Evolutionary conservation across 1,140 invertebrate genomes (phyloP).

Genomic region (Macrobrachium rosenbergii): DNA sequence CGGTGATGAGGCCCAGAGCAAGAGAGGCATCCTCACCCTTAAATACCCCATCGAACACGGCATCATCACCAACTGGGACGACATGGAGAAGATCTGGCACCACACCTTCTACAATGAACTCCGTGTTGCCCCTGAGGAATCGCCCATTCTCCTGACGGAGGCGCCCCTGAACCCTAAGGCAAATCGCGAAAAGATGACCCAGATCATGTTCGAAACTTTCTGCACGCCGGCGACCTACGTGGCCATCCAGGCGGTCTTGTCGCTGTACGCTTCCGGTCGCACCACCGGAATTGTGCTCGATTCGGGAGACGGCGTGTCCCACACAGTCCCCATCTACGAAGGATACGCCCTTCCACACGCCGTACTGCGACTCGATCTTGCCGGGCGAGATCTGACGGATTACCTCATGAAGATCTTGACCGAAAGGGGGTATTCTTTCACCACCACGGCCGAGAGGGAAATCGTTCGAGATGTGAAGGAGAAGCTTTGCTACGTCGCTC

Average conservation of each 20-base stretch:
- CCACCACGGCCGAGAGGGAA: conserved; percentile 83
- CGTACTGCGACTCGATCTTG: conserved; percentile 73
- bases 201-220: conserved; percentile 74
- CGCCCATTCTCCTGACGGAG: conserved; percentile 92
- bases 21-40: conserved; percentile 86
- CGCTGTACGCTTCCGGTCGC: conserved; percentile 92
- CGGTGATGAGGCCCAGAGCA: conserved; percentile 96
- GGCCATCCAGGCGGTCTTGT: conserved; percentile 70
- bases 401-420: conserved; percentile 90
- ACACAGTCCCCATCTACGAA: conserved; percentile 92
- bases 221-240: conserved; percentile 94
- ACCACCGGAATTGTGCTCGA: conserved; percentile 80
- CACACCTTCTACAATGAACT: conserved; percentile 96
- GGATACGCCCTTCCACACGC: conserved; percentile 77
- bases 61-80: conserved; percentile 97
- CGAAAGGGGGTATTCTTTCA: conserved; percentile 76
- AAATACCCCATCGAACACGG: conserved; percentile 96
- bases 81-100: conserved; percentile 98
- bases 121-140: conserved; percentile 93
- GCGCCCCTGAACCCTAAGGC: conserved; percentile 93
- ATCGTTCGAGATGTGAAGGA: conserved; percentile 95
- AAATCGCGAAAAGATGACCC: conserved; percentile 82
- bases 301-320: conserved; percentile 82
- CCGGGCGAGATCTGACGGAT: conserved; percentile 72
- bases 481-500: conserved; percentile 71